Base-by-base conservation (phyloP, 2,888 invertebrate species). In the Polylopha cassiicola region DNA sequence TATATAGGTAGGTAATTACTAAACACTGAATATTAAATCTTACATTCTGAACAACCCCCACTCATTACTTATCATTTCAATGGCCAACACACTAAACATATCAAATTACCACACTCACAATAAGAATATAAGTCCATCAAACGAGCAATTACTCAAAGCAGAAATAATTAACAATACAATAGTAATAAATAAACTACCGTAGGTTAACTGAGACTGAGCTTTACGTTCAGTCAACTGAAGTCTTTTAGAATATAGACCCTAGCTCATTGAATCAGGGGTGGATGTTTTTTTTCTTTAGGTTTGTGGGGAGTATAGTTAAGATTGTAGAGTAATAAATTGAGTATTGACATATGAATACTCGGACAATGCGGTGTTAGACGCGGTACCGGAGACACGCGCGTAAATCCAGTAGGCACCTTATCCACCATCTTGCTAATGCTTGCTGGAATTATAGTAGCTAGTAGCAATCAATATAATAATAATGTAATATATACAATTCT, bases 331-430 rank as follows among this genome's bases (percentile, higher is more conserved):
- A 60, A 79, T 79, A 79, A 77, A 77, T 79, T 65, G 62, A 63
- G 66, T 66, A 65, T 68, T 76, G 78, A 69, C 78, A 75, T 77
- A 74, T 78, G 77, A 77, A 79, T 79, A 77, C 73, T 61, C 52
- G 55, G 53, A 78, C 77, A 78, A 77, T 75, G 73, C 63, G 43
- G 54, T 72, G 76, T 73, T 74, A 56, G 50, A 53, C 49, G 50
- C 45, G 52, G 54, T 51, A 55, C 61, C 48, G 48, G 45, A 37
- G 59, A 64, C 57, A 55, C 55, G 57, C 50, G 61, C 71, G 67
- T 79, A 79, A 77, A 77, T 75, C 59, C 50, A 53, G 47, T 32
- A 41, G 37, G 62, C 59, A 60, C 56, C 65, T 53, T 74, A 74
- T 73, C 77, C 59, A 51, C 65, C 69, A 61, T 55, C 56, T 56